Conservation (phyloP, 2,888 invertebrate genomes). For the Coremacera marginata region DNA sequence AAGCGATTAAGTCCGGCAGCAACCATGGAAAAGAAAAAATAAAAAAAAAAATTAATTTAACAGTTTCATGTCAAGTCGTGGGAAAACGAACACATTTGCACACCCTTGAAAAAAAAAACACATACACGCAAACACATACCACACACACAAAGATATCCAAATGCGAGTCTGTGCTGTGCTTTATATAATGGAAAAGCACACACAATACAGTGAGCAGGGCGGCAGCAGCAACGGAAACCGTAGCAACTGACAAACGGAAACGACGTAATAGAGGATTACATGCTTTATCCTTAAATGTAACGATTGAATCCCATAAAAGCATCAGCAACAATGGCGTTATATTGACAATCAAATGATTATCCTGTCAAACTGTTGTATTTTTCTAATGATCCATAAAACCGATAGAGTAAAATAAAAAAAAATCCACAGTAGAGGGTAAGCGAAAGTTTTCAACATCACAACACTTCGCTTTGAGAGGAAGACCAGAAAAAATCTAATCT, state of each 20-base stretch:
- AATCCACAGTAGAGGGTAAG: too few relatives aligned
- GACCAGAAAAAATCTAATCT: constrained; percentile 6
- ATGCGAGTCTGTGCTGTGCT: not conserved
- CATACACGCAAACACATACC: not conserved
- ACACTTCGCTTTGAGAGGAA: not conserved
- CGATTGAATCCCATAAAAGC: constrained; percentile 36
- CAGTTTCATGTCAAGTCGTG: constrained; percentile 51
- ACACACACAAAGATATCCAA: not conserved
- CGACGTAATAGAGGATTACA: constrained; percentile 66
- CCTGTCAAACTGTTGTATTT: constrained; percentile 48
- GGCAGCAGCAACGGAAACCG: not conserved
- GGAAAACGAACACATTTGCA: constrained; percentile 63
- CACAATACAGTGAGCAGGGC: not conserved
- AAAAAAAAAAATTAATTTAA: not conserved
- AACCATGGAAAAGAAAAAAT: constrained; percentile 27
- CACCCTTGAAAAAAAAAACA: constrained; percentile 16
- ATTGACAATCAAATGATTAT: constrained; percentile 64
- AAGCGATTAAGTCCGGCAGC: constrained; percentile 54
- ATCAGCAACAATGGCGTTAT: constrained; percentile 50
- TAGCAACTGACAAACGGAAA: constrained; percentile 54
- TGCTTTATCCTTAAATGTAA: constrained; percentile 60
- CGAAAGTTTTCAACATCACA: not conserved
- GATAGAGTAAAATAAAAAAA: not conserved
- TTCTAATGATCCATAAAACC: constrained; percentile 49
- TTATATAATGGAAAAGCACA: constrained; percentile 4